A percentile compares a stretch with the other conserved stretches of the same genome.
Conservation (phyloP, 2,797 vertebrate genomes). For the Babyrousa celebensis region DNA sequence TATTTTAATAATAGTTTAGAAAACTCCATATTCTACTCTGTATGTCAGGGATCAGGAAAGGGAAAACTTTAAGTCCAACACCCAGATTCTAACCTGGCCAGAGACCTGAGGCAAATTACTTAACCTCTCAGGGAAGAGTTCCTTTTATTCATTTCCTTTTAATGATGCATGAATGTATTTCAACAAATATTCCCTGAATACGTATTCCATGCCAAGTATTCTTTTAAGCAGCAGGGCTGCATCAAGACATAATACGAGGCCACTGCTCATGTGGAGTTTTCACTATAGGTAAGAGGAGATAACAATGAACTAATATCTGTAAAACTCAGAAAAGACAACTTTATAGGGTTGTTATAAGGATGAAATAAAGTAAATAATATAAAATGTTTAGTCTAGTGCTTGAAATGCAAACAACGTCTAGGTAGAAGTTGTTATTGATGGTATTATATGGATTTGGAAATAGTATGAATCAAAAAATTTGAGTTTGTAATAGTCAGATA, state of each 20-base stretch:
- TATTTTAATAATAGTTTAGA: constrained; percentile 20
- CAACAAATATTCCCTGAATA: neutral
- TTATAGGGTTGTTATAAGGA: neutral
- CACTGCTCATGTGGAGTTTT: neutral
- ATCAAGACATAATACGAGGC: neutral
- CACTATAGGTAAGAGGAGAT: neutral
- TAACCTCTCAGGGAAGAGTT: constrained; percentile 40
- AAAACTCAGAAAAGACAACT: neutral
- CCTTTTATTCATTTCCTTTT: constrained; percentile 42
- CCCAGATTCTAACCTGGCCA: constrained; percentile 15
- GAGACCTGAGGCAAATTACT: neutral
- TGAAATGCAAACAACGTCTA: neutral
- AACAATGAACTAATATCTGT: neutral
- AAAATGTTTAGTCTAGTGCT: neutral
- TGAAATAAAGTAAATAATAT: constrained; percentile 11
- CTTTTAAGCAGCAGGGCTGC: neutral
- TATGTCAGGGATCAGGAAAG: neutral
- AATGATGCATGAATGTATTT: neutral
- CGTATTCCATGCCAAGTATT: neutral
- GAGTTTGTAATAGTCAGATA: neutral
- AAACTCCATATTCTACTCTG: neutral
- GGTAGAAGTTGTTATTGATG: neutral
- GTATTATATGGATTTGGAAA: neutral
- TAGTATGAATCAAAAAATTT: neutral
- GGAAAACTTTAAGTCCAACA: neutral